Evolutionary conservation across 2,797 vertebrate species (phyloP), one percentile per base, ranked within the genome.

Genomic region (Chloroceryle amazona): DNA sequence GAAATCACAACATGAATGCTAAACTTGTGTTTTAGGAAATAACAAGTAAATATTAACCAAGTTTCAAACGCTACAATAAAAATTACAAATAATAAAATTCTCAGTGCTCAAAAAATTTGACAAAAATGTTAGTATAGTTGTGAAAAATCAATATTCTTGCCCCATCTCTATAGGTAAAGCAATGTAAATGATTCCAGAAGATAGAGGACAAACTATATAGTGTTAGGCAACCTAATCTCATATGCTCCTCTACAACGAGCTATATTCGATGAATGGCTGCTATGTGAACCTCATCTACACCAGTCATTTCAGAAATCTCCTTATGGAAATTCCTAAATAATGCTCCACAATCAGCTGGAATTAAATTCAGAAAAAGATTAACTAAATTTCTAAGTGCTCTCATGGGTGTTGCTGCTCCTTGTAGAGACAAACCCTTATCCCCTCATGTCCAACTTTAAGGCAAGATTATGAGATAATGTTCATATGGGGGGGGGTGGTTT

Each of bases 11-110:
- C 1, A 96, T 71, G 78, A 94, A 93, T 63, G 81, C 47, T 92
- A 79, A 89, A 41, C 65, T 92, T 61, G 37, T 51, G 89, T 81
- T 78, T 95, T 94, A 80, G 79, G 71, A 96, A 97, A 75, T 83
- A 93, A 60, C 81, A 93, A 93, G 85, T 84, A 91, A 97, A 67
- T 85, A 96, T 76, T 92, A 97, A 91, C 47, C 42, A 93, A 85
- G 67, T 94, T 96, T 81, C 54, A 82, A 89, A 95, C 21, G 68
- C 25, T 73, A 72, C 35, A 82, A 76, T 28, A 76, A 65, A 93
- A 90, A 72, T 41, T 58, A 78, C 44, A 68, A 94, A 51, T 6
- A 35, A 35, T 14, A 70, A 63, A 58, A 91, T 25, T 65, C 37
- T 84, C 73, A 93, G 31, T 37, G 75, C 31, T 79, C 35, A 71